Percentiles rank a stretch among this genome's conserved stretches.
Evolutionary conservation across 2,888 invertebrate genomes (phyloP).

Genomic region (Calliphora vomitoria): DNA sequence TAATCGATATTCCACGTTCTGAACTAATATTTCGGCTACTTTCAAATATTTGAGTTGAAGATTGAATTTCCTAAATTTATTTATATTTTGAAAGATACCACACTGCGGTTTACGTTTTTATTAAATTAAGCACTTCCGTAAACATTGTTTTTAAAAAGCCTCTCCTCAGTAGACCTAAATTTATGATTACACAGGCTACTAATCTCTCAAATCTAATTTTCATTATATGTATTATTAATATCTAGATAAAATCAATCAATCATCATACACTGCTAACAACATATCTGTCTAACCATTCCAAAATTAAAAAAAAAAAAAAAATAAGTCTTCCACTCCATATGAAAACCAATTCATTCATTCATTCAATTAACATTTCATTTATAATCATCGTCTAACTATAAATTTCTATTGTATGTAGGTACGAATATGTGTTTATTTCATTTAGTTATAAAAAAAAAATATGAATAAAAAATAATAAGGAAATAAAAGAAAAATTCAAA

Average conservation of each 20-base stretch:
- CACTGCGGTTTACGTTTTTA: too few species aligned
- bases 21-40: too few species aligned
- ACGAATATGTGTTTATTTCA: slow-evolving; percentile 8
- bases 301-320: background rate
- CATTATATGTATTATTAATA: background rate
- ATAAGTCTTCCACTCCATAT: background rate
- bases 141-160: too few species aligned
- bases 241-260: background rate
- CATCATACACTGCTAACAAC: background rate
- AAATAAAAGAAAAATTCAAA: slow-evolving; percentile 64
- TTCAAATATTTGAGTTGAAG: too few species aligned
- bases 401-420: slow-evolving; percentile 32
- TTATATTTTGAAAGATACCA: too few species aligned
- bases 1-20: too few species aligned
- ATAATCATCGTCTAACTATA: slow-evolving; percentile 15
- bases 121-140: too few species aligned
- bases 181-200: too few species aligned
- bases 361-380: slow-evolving; percentile 4
- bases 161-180: too few species aligned
- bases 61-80: too few species aligned
- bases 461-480: slow-evolving; percentile 60
- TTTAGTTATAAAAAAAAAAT: background rate
- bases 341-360: background rate
- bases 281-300: background rate
- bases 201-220: background rate